These are phyloP conservation scores for Enhydra lutris DNA, from an alignment of 2,113 vertebrate genomes.

Conservation along the genomic window DNA sequence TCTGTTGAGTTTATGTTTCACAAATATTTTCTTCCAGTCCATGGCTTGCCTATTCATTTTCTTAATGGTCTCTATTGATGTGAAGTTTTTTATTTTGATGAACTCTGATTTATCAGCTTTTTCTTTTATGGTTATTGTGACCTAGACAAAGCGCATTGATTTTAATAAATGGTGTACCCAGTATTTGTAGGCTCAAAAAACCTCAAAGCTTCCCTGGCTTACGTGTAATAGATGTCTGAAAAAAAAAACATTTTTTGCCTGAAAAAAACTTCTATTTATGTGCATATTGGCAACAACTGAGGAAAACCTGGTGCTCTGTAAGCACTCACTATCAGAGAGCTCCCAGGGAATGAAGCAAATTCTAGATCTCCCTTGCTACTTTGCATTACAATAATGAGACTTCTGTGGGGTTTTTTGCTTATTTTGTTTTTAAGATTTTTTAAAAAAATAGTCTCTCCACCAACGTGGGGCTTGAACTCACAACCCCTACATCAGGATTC, in stretches of 20 bases:
- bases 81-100: background rate
- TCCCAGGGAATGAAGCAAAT: background rate
- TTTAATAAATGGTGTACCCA: background rate
- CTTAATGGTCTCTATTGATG: background rate
- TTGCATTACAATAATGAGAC: background rate
- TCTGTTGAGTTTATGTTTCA: background rate
- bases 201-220: background rate
- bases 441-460: background rate
- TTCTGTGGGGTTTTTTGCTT: background rate
- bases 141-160: background rate
- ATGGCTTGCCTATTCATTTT: slow-evolving; percentile 4
- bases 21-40: slow-evolving; percentile 6
- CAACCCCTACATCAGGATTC: background rate
- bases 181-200: background rate
- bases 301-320: background rate
- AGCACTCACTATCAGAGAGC: background rate
- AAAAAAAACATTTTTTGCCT: slow-evolving; percentile 13
- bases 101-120: slow-evolving; percentile 1
- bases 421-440: background rate
- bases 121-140: background rate
- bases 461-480: background rate
- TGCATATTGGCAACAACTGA: background rate
- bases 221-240: background rate
- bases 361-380: background rate
- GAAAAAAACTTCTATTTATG: background rate